Percentiles rank a stretch among this genome's conserved stretches.
Conservation (phyloP, 2,113 vertebrate species). For the Glareola pratincola region DNA sequence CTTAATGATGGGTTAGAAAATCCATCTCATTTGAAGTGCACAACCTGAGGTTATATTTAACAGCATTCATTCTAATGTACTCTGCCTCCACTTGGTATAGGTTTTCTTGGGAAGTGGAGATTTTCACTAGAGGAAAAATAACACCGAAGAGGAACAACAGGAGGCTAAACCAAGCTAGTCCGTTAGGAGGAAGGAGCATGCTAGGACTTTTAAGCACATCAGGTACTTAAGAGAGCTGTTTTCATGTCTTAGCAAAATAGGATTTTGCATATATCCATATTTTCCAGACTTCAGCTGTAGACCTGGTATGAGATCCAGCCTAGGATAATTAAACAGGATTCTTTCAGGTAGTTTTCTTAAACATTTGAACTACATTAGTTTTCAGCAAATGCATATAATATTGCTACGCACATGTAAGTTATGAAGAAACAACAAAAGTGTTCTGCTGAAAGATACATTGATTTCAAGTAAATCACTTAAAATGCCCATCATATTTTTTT, state of each 20-base stretch:
- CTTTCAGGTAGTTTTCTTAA: neutral
- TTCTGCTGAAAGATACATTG: neutral
- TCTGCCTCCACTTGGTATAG: neutral
- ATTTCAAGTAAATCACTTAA: neutral
- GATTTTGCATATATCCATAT: neutral
- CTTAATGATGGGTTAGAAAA: conserved; percentile 30
- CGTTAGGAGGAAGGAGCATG: neutral
- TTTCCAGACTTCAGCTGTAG: neutral
- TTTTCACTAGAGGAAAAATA: neutral
- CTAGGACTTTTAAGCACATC: neutral
- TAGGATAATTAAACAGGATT: neutral
- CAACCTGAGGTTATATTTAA: conserved; percentile 41
- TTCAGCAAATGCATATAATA: neutral
- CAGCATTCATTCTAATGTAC: neutral
- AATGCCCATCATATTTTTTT: neutral
- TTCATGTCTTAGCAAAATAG: neutral
- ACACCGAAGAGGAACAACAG: neutral
- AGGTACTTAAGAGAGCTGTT: neutral
- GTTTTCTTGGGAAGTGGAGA: neutral
- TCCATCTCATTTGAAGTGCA: neutral
- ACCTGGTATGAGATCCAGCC: neutral
- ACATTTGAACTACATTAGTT: neutral
- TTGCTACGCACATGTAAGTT: fast-evolving
- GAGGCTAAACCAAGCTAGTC: neutral
- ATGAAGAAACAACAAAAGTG: fast-evolving